Base-by-base conservation (phyloP, 1,140 invertebrate species). In the Chelonus insularis region DNA sequence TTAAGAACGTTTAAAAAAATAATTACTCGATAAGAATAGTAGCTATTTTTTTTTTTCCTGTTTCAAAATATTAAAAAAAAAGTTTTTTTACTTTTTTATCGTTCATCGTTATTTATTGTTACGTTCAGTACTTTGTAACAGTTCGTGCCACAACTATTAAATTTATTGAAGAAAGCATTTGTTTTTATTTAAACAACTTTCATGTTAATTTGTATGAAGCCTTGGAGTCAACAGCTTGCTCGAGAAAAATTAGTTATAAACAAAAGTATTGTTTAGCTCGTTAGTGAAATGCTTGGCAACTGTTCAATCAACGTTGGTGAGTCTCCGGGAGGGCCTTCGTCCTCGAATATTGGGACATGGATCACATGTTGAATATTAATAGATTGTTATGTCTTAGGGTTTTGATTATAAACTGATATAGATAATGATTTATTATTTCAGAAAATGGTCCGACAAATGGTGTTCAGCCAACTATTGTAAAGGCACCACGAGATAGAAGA, bases 401-500 rank as follows among this genome's bases (percentile, higher is more conserved):
- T 16, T 16, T 18, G 5, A 16, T 8, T 16, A 6, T 18, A 8
- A 41, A 14, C 12, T 41, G 14, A 41, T 11, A 4, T 41, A 41
- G 3, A 41, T 4, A 41, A 29, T 48, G 23, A 29, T 29, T 29
- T 43, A 70, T 64, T 67, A 16, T 78, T 75, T 0, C 71, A 83
- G 82, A 83, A 72, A 82, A 82, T 62, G 77, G 75, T 14, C 60
- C 71, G 5, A 68, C 66, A 18, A 63, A 57, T 14, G 63, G 55
- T 18, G 66, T 58, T 18, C 73, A 78, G 41, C 81, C 84, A 14
- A 81, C 82, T 25, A 79, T 86, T 51, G 80, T 85, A 47, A 83
- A 82, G 70, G 83, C 85, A 14, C 72, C 84, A 16, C 86, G 84
- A 70, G 86, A 87, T 70, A 84, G 82, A 70, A 83, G 82, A 77